Evolutionary conservation across 2,113 vertebrate species (phyloP).

Genomic region (Chaetura pelagica): DNA sequence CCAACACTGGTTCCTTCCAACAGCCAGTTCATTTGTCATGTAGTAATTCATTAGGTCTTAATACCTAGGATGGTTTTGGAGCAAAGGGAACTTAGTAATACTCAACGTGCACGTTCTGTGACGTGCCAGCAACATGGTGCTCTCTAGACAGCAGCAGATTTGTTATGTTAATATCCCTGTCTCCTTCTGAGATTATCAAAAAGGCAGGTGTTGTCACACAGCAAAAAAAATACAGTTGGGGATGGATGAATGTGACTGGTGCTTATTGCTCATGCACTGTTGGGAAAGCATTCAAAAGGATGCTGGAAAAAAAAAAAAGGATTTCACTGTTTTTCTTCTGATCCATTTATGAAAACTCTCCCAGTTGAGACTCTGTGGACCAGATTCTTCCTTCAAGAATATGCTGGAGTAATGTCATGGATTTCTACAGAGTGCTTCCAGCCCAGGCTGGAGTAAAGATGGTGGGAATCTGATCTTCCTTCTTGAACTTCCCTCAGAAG

Average conservation of each 20-base stretch:
- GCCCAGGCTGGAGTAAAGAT: neutral
- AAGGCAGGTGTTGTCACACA: neutral
- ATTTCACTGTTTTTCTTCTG: conserved; percentile 10
- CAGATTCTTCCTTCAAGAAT: neutral
- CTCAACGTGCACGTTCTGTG: neutral
- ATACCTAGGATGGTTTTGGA: neutral
- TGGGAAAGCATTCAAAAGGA: neutral
- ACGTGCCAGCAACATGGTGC: neutral
- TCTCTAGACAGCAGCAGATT: neutral
- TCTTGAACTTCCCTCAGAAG: conserved; percentile 31
- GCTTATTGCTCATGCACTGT: neutral
- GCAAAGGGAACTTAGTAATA: neutral
- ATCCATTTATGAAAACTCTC: neutral
- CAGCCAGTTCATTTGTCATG: neutral
- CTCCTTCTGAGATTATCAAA: conserved; percentile 36
- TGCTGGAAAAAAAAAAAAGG: neutral
- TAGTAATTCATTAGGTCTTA: conserved; percentile 25
- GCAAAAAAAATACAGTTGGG: neutral
- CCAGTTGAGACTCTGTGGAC: neutral
- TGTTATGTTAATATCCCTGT: neutral
- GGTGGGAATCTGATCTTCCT: neutral
- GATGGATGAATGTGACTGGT: conserved; percentile 14
- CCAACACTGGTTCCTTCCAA: neutral
- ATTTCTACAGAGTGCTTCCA: neutral
- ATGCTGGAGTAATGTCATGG: fast-evolving